Evolutionary conservation across 2,888 invertebrate species (phyloP), one percentile per base, ranked within the genome.

Genomic region (Metopia argyrocephala): DNA sequence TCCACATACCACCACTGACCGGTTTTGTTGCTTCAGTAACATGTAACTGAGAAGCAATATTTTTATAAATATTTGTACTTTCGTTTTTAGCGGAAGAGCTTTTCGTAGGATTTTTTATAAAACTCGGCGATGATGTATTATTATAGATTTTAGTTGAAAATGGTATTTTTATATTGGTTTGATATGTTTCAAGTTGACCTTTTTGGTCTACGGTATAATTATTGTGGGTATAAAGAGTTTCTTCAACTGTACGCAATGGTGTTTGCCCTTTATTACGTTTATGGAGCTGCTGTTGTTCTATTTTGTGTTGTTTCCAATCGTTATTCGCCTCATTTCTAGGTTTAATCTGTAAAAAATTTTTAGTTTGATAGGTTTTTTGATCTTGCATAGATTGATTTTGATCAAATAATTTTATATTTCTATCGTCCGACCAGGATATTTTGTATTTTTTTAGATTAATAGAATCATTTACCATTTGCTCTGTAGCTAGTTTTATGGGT

Each of bases 281-380:
- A 12, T 21, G 20, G 5, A 1, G 5, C 4, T 3, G 3, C 2
- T 18, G 25, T 2, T 70, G 52, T 21, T 78, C 50, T 9, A 23
- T 70, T 48, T n/a, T 61, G 12, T 20, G 45, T 23, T 65, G 18
- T 28, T 70, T 76, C 69, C 64, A 70, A 21, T 25, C n/a, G 5
- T 61, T 7, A 50, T 31, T 25, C 5, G 2, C 5, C 1, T 65
- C 59, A 20, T 45, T 3, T 25, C 46, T 59, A 12, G 45, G 52
- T 5, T 56, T 71, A 45, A 46, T 23, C 46, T 23, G 48, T 45
- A 59, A 18, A 52, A 59, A 27, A 18, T 78, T 65, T 23, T 12
- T 65, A 1, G 57, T 54, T 2, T 12, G 27, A 3, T 65, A 27
- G 0, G 52, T 28, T 45, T 71, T 78, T 18, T 78, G 70, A 38